Evolutionary conservation across 2,888 invertebrate genomes (phyloP).

Genomic region (Augiades crinisus): DNA sequence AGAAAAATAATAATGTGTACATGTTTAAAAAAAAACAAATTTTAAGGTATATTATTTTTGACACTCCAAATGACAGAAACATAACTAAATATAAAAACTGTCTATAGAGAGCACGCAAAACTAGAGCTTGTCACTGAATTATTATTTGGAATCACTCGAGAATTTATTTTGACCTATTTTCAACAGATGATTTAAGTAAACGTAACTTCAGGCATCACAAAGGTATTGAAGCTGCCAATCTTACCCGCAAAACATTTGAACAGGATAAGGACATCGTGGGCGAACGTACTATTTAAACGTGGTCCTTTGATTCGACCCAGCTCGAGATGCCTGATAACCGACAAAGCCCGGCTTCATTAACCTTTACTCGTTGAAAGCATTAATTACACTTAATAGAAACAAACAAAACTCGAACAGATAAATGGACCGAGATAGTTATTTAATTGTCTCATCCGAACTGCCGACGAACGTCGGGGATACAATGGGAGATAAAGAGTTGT

Average conservation of each 20-base stretch:
- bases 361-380: conserved; percentile 64
- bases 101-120: too few relatives aligned
- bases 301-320: conserved; percentile 35
- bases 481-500: conserved; percentile 28
- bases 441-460: conserved; percentile 63
- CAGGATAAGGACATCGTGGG: conserved; percentile 21
- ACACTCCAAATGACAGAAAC: too few relatives aligned
- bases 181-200: neutral
- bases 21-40: too few relatives aligned
- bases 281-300: conserved; percentile 20
- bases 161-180: too few relatives aligned
- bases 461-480: conserved; percentile 21
- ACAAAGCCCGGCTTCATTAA: conserved; percentile 59
- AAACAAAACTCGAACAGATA: conserved; percentile 73
- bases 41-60: too few relatives aligned
- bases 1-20: too few relatives aligned
- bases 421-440: conserved; percentile 73
- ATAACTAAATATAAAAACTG: too few relatives aligned
- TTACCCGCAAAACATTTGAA: conserved; percentile 18
- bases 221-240: conserved; percentile 17
- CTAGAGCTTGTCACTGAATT: too few relatives aligned
- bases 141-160: too few relatives aligned
- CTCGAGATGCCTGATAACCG: conserved; percentile 61
- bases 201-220: neutral
- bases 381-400: conserved; percentile 76